Conservation (phyloP, 2,113 vertebrate species). For the Nettapus auritus region DNA sequence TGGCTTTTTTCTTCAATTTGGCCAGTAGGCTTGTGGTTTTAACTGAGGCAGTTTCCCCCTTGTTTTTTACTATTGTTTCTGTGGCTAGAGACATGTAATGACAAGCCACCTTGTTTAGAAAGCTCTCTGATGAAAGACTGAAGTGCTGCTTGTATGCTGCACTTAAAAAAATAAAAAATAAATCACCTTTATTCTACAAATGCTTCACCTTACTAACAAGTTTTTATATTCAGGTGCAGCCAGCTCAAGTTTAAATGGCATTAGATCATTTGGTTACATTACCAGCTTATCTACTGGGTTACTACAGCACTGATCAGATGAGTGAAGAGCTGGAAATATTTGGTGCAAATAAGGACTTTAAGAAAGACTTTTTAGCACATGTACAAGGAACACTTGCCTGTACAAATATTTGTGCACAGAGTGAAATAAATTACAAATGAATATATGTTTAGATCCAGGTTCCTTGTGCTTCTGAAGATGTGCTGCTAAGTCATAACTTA, state of each 20-base stretch:
- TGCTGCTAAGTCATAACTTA: background rate
- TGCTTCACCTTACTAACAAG: background rate
- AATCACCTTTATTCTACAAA: background rate
- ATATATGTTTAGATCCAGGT: background rate
- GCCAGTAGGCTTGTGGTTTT: background rate
- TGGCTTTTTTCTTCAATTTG: background rate
- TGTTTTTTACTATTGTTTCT: background rate
- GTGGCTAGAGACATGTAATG: background rate
- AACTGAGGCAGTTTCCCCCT: background rate
- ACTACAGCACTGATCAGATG: background rate
- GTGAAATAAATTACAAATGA: background rate
- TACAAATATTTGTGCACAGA: background rate
- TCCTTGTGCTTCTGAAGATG: background rate
- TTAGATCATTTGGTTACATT: slow-evolving; percentile 36
- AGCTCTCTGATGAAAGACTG: background rate
- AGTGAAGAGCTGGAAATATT: slow-evolving; percentile 6
- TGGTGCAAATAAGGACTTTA: background rate
- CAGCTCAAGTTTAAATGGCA: background rate
- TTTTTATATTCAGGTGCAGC: background rate
- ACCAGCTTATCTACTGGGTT: background rate
- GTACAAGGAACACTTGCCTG: background rate
- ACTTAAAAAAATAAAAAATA: background rate
- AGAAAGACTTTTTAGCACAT: slow-evolving; percentile 1
- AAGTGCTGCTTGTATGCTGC: background rate
- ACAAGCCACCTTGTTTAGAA: background rate